A percentile compares a stretch with the other conserved stretches of the same genome.
These are phyloP conservation scores for Oithona nana DNA, from an alignment of 2,888 invertebrate species.

Conservation along the genomic window DNA sequence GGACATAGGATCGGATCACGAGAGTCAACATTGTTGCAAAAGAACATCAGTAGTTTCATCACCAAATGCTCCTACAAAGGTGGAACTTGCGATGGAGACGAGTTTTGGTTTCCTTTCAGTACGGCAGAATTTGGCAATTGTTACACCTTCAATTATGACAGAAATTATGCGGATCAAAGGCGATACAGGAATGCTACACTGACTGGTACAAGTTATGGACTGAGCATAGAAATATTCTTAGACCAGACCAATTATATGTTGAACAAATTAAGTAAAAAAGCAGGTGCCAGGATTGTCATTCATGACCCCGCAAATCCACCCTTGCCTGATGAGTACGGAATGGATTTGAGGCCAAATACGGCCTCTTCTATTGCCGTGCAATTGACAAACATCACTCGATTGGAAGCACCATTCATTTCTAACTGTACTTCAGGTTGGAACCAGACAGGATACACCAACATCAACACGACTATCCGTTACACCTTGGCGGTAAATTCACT, in stretches of 20 bases:
- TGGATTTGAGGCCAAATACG: conserved; percentile 4
- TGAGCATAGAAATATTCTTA: conserved; percentile 6
- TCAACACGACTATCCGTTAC: not conserved
- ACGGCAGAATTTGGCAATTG: conserved; percentile 10
- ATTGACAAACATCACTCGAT: not conserved
- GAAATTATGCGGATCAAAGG: not conserved
- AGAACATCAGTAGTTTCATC: not conserved
- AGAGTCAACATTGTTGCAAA: not conserved
- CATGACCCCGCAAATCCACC: not conserved
- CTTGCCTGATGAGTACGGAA: conserved; percentile 5
- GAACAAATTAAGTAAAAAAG: not conserved
- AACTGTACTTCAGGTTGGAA: not conserved
- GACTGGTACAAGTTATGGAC: not conserved
- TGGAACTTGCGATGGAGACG: not conserved
- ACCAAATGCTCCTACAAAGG: not conserved
- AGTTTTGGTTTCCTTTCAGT: not conserved
- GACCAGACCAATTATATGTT: conserved; percentile 8
- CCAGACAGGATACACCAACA: not conserved
- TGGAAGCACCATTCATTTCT: not conserved
- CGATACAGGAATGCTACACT: not conserved
- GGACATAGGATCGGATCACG: not conserved
- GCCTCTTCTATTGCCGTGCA: conserved; percentile 6
- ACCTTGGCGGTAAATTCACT: not conserved
- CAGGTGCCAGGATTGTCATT: conserved; percentile 7
- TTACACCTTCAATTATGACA: not conserved